Conservation (phyloP, 2,888 invertebrate species). For the Noctuana brunneofusca region DNA sequence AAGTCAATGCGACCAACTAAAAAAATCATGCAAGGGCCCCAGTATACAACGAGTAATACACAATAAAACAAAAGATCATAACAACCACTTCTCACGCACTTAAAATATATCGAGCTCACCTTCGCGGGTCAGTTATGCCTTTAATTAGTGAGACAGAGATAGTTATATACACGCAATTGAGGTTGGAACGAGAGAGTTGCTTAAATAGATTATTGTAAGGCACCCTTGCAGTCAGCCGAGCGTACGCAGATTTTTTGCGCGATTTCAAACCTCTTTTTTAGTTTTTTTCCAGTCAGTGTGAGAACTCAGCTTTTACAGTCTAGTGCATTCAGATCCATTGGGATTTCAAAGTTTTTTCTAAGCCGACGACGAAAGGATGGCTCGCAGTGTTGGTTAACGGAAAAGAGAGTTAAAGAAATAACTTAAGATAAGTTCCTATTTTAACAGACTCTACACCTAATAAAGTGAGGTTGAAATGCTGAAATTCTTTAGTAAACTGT, state of each 20-base stretch:
- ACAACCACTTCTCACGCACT: constrained; percentile 71
- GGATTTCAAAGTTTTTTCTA: constrained; percentile 40
- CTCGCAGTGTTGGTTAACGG: constrained; percentile 23
- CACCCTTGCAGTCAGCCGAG: constrained; percentile 67
- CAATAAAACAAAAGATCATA: constrained; percentile 75
- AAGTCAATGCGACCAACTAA: constrained; percentile 56
- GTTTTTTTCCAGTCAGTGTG: constrained; percentile 50
- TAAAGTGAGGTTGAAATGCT: too few relatives aligned
- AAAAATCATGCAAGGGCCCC: constrained; percentile 56
- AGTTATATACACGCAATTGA: constrained; percentile 37
- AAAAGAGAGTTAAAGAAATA: not conserved
- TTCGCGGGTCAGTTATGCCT: constrained; percentile 70
- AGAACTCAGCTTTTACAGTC: constrained; percentile 68
- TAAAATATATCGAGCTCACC: constrained; percentile 59
- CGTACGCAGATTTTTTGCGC: constrained; percentile 71
- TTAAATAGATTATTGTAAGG: constrained; percentile 63
- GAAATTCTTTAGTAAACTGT: too few relatives aligned
- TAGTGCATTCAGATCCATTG: constrained; percentile 53
- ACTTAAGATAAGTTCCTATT: not conserved
- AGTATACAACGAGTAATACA: constrained; percentile 53
- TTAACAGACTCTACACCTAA: not conserved
- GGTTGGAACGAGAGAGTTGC: constrained; percentile 51
- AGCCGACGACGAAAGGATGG: constrained; percentile 19
- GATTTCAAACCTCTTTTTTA: constrained; percentile 53
- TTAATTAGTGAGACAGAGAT: constrained; percentile 69